A percentile compares a stretch with the other conserved stretches of the same genome.
phyloP scores from a whole-genome alignment of 2,888 invertebrate species.

The Hesperia comma region DNA sequence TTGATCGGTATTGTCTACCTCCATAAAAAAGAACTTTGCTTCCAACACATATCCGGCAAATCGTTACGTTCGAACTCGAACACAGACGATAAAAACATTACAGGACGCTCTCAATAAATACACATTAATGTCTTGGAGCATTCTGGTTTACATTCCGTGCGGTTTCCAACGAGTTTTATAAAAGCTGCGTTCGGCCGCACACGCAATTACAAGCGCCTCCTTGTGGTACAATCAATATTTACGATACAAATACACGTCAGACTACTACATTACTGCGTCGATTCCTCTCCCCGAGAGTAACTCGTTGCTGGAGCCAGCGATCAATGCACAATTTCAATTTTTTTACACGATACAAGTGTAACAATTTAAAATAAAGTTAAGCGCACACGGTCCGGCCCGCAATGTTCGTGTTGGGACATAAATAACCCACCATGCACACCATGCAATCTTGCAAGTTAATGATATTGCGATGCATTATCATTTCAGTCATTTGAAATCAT shows the following conservation, averaged over 20 bases:
- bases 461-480: constrained; percentile 67
- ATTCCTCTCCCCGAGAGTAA: constrained; percentile 46
- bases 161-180: constrained; percentile 82
- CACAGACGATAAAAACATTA: constrained; percentile 81
- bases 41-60: constrained; percentile 56
- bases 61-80: constrained; percentile 66
- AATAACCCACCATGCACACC: constrained; percentile 64
- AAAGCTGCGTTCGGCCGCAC: constrained; percentile 78
- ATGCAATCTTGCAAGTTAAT: constrained; percentile 67
- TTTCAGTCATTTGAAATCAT: constrained; percentile 60
- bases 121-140: constrained; percentile 81
- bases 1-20: constrained; percentile 48
- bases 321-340: constrained; percentile 48
- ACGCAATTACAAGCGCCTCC: constrained; percentile 81
- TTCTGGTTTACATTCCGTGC: constrained; percentile 83
- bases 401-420: constrained; percentile 57
- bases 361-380: constrained; percentile 55
- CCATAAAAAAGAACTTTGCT: constrained; percentile 52
- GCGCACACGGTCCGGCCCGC: constrained; percentile 52
- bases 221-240: constrained; percentile 78
- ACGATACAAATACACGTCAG: constrained; percentile 68
- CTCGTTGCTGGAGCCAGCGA: constrained; percentile 53
- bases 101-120: constrained; percentile 81
- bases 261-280: constrained; percentile 64
- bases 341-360: constrained; percentile 38